phyloP scores from a whole-genome alignment of 2,797 vertebrate species.

The Galaxias olidus region DNA sequence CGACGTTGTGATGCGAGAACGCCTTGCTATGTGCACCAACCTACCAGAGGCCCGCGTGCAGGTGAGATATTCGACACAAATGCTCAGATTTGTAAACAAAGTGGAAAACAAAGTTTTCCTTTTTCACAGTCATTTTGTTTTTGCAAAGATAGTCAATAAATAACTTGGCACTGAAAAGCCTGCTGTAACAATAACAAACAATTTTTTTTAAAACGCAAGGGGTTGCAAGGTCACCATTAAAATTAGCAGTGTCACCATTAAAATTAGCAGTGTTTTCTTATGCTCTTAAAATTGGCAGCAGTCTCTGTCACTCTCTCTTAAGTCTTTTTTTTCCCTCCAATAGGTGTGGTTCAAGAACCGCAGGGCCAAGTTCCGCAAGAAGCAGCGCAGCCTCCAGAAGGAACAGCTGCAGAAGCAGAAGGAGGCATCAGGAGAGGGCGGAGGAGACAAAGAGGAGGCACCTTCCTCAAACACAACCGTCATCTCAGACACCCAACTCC shows the following conservation, averaged over 20 bases:
- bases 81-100: background rate
- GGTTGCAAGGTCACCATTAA: no score
- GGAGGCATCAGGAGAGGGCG: constrained; percentile 81
- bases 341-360: constrained; percentile 99
- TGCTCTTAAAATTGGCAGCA: background rate
- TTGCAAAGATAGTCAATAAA: background rate
- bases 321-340: background rate
- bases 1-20: constrained; percentile 95
- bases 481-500: constrained; percentile 76
- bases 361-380: constrained; percentile 98
- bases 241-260: no score
- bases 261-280: no score
- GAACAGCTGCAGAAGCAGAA: constrained; percentile 98
- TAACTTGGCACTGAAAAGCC: background rate
- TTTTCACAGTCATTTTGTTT: background rate
- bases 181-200: background rate
- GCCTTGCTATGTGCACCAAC: constrained; percentile 97
- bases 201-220: no score
- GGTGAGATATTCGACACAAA: constrained; percentile 63
- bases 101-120: background rate
- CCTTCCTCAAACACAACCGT: constrained; percentile 54
- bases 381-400: constrained; percentile 96
- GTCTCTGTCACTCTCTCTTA: background rate
- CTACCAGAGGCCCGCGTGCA: constrained; percentile 95
- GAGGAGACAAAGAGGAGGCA: constrained; percentile 78